A percentile compares a stretch with the other conserved stretches of the same genome.
phyloP scores from a whole-genome alignment of 2,888 invertebrate genomes.

The Perdita meconis region DNA sequence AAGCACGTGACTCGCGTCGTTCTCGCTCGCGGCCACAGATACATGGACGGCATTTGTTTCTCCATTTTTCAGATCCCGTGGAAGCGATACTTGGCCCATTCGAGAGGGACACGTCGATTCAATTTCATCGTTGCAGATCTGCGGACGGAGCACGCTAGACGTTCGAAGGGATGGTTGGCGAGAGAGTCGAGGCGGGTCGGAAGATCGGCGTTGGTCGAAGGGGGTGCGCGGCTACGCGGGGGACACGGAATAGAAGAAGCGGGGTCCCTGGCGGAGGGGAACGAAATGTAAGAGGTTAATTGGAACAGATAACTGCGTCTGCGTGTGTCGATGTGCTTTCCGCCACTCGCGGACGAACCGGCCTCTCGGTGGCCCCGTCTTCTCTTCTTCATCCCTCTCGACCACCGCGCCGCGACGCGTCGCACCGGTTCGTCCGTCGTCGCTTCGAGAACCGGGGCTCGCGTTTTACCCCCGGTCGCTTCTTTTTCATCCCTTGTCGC shows the following conservation, averaged over 20 bases:
- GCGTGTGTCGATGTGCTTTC: conserved; percentile 66
- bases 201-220: not conserved
- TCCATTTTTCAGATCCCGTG: conserved; percentile 29
- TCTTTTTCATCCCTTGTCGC: conserved; percentile 62
- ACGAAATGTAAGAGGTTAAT: conserved; percentile 76
- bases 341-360: not conserved
- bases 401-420: too few relatives aligned
- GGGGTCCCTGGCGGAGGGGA: conserved; percentile 59
- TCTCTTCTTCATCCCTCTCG: not conserved
- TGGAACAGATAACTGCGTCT: conserved; percentile 74
- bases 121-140: conserved; percentile 68
- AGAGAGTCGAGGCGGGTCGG: conserved; percentile 19
- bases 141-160: conserved; percentile 40
- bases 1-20: too few relatives aligned
- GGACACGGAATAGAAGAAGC: conserved; percentile 28
- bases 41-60: not conserved
- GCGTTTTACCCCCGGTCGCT: conserved; percentile 62
- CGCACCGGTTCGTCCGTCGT: conserved; percentile 21
- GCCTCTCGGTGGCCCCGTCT: too few relatives aligned
- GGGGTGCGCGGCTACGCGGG: conserved; percentile 4
- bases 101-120: conserved; percentile 64
- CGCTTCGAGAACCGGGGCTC: conserved; percentile 16
- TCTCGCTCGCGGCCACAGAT: too few relatives aligned
- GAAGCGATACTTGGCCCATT: conserved; percentile 64
- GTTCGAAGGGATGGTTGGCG: conserved; percentile 31